Evolutionary conservation across 2,113 vertebrate genomes (phyloP).

Genomic region (Corythornis madagascariensis): DNA sequence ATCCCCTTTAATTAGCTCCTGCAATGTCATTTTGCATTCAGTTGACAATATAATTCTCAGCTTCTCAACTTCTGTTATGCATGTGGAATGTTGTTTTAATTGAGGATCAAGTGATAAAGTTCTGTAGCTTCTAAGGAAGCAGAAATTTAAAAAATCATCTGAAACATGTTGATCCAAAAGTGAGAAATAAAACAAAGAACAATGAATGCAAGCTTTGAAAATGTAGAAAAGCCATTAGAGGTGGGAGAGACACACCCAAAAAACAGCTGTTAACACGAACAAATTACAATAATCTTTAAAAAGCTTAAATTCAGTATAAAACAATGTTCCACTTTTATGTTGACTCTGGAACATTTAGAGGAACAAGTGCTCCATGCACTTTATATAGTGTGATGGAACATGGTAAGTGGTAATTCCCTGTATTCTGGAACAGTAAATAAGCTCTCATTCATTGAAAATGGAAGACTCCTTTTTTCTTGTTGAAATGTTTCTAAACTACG

Average conservation of each 20-base stretch:
- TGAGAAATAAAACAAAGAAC: neutral
- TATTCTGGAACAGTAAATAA: neutral
- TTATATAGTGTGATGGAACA: neutral
- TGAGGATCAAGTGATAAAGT: neutral
- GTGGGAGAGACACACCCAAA: too few species aligned
- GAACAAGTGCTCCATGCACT: neutral
- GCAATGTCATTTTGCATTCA: neutral
- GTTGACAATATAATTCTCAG: neutral
- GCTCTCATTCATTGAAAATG: neutral
- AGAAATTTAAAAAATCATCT: neutral
- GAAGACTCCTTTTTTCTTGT: neutral
- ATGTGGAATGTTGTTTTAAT: neutral
- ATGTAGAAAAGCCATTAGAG: neutral
- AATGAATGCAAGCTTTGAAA: neutral
- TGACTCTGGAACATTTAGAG: neutral
- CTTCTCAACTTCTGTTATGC: neutral
- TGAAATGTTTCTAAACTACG: neutral
- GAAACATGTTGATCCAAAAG: neutral
- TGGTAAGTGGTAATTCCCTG: neutral
- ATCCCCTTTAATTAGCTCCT: neutral
- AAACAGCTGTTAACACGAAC: neutral
- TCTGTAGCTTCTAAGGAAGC: neutral
- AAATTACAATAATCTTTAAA: neutral
- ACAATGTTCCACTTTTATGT: neutral
- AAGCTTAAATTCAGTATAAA: neutral